Evolutionary conservation across 2,888 invertebrate species (phyloP).

Genomic region (Griposia aprilina): DNA sequence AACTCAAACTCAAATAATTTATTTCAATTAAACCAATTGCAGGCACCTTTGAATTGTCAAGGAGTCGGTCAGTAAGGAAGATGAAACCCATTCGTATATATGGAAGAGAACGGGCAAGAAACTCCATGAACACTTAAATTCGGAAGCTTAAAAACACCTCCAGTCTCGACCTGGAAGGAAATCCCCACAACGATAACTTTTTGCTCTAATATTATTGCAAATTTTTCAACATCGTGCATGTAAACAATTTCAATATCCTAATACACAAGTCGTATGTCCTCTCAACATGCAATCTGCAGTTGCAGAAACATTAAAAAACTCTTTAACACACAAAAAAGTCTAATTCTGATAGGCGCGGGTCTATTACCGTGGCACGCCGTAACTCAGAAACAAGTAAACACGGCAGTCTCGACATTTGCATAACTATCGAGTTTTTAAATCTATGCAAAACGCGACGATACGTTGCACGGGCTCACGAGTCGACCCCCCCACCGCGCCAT

Average conservation of each 20-base stretch:
- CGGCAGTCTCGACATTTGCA: slow-evolving; percentile 87
- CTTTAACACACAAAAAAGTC: slow-evolving; percentile 78
- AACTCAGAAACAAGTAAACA: slow-evolving; percentile 89
- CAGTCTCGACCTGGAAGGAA: background rate
- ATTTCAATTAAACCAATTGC: background rate
- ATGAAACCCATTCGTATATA: background rate
- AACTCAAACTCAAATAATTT: background rate
- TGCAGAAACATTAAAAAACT: slow-evolving; percentile 71
- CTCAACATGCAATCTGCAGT: slow-evolving; percentile 80
- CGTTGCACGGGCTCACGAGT: slow-evolving; percentile 86
- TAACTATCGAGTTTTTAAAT: slow-evolving; percentile 90
- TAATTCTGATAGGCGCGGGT: slow-evolving; percentile 85
- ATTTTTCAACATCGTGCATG: slow-evolving; percentile 67
- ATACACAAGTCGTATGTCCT: slow-evolving; percentile 75
- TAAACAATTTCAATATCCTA: slow-evolving; percentile 72
- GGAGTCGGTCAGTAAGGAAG: background rate
- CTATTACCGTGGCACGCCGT: slow-evolving; percentile 87
- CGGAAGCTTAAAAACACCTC: background rate
- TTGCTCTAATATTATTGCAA: slow-evolving; percentile 3
- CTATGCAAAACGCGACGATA: slow-evolving; percentile 90
- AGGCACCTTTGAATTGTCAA: background rate
- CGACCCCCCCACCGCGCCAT: slow-evolving; percentile 76
- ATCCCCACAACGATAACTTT: background rate
- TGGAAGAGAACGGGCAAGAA: background rate
- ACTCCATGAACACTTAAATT: background rate